Percentiles rank a stretch among this genome's conserved stretches.
Conservation (phyloP, 2,888 invertebrate genomes). For the Euplagia quadripunctaria region DNA sequence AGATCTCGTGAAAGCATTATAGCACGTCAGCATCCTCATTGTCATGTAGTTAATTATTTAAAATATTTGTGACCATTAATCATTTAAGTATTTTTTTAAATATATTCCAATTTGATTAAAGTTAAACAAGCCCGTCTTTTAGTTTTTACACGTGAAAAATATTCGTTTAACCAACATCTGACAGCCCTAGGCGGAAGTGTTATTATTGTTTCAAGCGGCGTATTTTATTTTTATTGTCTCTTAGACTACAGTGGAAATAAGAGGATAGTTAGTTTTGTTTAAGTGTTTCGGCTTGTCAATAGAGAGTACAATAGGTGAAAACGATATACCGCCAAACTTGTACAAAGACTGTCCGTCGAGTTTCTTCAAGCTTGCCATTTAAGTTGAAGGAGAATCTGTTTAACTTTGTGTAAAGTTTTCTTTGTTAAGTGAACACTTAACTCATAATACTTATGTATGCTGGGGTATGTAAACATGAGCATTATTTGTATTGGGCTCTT, state of each 20-base stretch:
- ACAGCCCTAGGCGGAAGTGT: conserved; percentile 49
- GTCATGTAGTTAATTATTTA: not conserved
- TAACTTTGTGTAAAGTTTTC: conserved; percentile 13
- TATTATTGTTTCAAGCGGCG: conserved; percentile 60
- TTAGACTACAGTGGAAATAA: conserved; percentile 30
- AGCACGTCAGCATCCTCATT: not conserved
- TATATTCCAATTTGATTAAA: not conserved
- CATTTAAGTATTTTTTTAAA: not conserved
- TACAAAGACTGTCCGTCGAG: conserved; percentile 3
- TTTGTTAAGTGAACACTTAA: conserved; percentile 5
- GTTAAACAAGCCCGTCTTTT: not conserved
- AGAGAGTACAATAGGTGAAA: conserved; percentile 40
- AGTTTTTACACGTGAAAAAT: not conserved
- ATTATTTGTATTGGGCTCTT: not conserved
- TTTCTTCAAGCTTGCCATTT: conserved; percentile 16
- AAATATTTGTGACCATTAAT: too few species aligned
- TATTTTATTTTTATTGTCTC: conserved; percentile 57
- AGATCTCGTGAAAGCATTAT: not conserved
- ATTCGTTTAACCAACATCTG: conserved; percentile 40
- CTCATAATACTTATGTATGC: not conserved
- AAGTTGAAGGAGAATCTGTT: conserved; percentile 9
- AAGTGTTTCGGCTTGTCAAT: conserved; percentile 40
- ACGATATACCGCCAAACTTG: conserved; percentile 32
- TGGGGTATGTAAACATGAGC: not conserved
- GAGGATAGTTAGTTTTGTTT: conserved; percentile 17